Base-by-base conservation (phyloP, 1,140 invertebrate genomes). In the Chionoecetes opilio region DNA sequence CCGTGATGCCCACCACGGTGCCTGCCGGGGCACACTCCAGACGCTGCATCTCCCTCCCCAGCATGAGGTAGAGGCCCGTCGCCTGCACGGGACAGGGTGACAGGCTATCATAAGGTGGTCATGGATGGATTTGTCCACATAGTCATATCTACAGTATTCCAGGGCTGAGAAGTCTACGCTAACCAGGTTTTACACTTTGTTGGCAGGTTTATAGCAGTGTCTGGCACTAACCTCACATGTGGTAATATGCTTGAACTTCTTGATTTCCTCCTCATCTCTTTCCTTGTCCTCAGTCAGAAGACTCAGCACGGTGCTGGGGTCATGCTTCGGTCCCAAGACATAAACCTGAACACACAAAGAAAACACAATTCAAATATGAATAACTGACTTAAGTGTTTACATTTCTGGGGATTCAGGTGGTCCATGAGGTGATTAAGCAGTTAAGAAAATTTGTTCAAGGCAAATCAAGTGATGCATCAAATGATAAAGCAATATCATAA, bases 1-100 rank as follows among this genome's bases (percentile, higher is more conserved):
- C 98, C 41, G 98, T 98, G 95, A 99, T 99, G 88, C 98, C 98
- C 90, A 99, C 98, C 92, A 99, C 98, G 97, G 99, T 99, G 9
- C 99, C 99, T 93, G 99, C 98, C 29, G 98, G 98, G 0, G 99
- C 98, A 97, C 98, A 97, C 41, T 98, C 98, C 26, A 99, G 97
- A 0, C 97, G 96, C 97, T 99, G 98, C 41, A 99, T 97, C 96
- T 99, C 99, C 96, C 99, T 97, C 5, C 99, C 99, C 98, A 99
- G 99, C 35, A 99, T 97, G 96, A 99, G 97, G 97, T 99, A 99
- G 0, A 99, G 97, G 96, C 98, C 98, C 21, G 98, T 97, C 9
- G 99, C 98, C 96, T 97, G 97, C 9, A 97, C 98, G 82, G 98
- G 5, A 75, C 9, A 53, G 31, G 8, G 41, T 46, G n/a, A n/a